Conservation (phyloP, 2,888 invertebrate genomes). For the Artemia sinica region DNA sequence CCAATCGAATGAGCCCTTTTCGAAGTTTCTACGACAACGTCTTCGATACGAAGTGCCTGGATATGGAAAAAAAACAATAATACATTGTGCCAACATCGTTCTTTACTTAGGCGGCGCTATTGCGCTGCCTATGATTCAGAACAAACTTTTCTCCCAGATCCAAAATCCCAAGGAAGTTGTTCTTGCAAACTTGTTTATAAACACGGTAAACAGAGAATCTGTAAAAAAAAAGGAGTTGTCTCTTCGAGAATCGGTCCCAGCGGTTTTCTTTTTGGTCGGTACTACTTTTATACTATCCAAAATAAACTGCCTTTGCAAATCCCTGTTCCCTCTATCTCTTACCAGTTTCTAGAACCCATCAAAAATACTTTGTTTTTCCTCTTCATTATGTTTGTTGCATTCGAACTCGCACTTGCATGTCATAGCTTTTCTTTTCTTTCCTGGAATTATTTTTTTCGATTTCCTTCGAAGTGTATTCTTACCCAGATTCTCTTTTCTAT, state of each 20-base stretch:
- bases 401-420: not conserved
- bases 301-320: conserved; percentile 6
- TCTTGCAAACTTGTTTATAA: not conserved
- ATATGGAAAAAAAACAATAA: no score
- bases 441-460: not conserved
- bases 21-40: no score
- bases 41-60: no score
- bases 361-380: no score
- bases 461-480: not conserved
- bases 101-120: no score
- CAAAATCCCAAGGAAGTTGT: not conserved
- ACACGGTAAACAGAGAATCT: not conserved
- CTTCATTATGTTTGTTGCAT: not conserved
- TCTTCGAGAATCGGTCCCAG: not conserved
- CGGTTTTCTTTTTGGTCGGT: conserved; percentile 5
- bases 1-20: no score
- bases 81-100: no score
- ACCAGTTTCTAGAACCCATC: not conserved
- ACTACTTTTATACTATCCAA: not conserved
- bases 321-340: not conserved
- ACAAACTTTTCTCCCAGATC: conserved; percentile 7
- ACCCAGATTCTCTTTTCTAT: not conserved
- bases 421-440: not conserved
- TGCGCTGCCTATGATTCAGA: no score
- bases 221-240: not conserved